phyloP scores from a whole-genome alignment of 92 coral and sea anemone genomes.

The Pocillopora grandis region DNA sequence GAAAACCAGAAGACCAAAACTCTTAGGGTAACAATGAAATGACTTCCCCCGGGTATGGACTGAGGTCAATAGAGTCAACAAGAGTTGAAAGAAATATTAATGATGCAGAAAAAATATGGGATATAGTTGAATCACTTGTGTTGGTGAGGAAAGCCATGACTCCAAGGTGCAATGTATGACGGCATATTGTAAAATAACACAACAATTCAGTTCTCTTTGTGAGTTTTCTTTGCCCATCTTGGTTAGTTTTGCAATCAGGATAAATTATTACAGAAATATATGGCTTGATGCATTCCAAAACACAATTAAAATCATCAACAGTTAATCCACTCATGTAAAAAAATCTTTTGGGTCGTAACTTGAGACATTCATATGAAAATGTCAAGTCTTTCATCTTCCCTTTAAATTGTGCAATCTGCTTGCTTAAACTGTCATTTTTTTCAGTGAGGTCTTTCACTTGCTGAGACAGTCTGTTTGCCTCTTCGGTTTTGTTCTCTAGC shows the following conservation, averaged over 20 bases:
- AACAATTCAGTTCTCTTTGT: conserved; percentile 51
- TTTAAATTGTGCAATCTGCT: too few species aligned
- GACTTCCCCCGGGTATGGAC: conserved; percentile 50
- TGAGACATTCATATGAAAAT: too few species aligned
- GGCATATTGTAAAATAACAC: conserved; percentile 55
- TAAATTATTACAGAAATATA: conserved; percentile 32
- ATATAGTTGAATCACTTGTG: conserved; percentile 38
- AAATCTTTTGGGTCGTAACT: not conserved
- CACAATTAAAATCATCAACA: conserved; percentile 43
- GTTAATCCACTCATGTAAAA: conserved; percentile 43
- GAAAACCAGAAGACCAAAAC: conserved; percentile 35
- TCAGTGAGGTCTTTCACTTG: too few species aligned
- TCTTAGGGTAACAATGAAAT: conserved; percentile 31
- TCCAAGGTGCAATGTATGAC: conserved; percentile 57
- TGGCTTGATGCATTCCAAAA: conserved; percentile 45
- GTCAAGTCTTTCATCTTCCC: too few species aligned
- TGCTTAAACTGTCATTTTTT: too few species aligned
- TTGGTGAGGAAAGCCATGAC: conserved; percentile 48
- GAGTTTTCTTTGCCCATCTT: conserved; percentile 40
- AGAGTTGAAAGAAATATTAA: conserved; percentile 26
- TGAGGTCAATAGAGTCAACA: not conserved
- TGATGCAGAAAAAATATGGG: conserved; percentile 40
- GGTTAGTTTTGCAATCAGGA: conserved; percentile 42
- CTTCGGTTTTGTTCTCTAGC: too few species aligned
- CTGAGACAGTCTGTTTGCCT: too few species aligned